Base-by-base conservation (phyloP, 2,113 vertebrate species). In the Calyptommatus sinebrachiatus region DNA sequence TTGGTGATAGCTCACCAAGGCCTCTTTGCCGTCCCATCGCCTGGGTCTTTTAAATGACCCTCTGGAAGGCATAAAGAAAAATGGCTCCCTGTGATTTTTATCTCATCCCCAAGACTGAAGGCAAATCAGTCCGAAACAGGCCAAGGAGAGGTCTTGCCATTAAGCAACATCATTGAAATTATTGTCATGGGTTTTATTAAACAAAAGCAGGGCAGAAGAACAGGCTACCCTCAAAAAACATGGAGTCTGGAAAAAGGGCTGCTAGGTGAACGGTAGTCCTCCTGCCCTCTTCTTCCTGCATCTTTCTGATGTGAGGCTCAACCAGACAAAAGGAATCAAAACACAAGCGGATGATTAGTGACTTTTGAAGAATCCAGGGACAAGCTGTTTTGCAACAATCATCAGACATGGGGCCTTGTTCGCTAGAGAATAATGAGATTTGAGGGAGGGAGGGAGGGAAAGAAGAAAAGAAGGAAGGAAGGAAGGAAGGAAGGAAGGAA, bases 381-480 rank as follows among this genome's bases (percentile, higher is more conserved):
- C 71, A 74, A 79, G 76, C 65, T 83, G 71, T 69, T 78, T 62
- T 26, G 28, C 50, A 78, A 68, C 71, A 63, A 73, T 31, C n/a
- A 57, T 79, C 71, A 78, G 76, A 53, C 63, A 10, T 12, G 68
- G 46, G 6, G 45, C 29, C 50, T 62, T 46, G 22, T 67, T 62
- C 76, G 35, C 57, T 57, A 7, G 76, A 83, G 53, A 78, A 53
- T 67, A 74, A 70, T 83, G 76, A 71, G 65, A 63, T 22, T 74
- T 78, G 60, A 73, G 50, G 76, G 35, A 41, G 35, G 35, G 35
- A 67, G 61, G 45, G 35, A n/a, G n/a, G n/a, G n/a, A n/a, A n/a
- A n/a, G n/a, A n/a, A n/a, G n/a, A n/a, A n/a, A n/a, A n/a, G n/a
- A n/a, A n/a, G n/a, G n/a, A n/a, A n/a, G n/a, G n/a, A n/a, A n/a